A percentile compares a stretch with the other conserved stretches of the same genome.
These are phyloP conservation scores for Brachymystax lenok DNA, from an alignment of 2,797 vertebrate genomes.

Conservation along the genomic window DNA sequence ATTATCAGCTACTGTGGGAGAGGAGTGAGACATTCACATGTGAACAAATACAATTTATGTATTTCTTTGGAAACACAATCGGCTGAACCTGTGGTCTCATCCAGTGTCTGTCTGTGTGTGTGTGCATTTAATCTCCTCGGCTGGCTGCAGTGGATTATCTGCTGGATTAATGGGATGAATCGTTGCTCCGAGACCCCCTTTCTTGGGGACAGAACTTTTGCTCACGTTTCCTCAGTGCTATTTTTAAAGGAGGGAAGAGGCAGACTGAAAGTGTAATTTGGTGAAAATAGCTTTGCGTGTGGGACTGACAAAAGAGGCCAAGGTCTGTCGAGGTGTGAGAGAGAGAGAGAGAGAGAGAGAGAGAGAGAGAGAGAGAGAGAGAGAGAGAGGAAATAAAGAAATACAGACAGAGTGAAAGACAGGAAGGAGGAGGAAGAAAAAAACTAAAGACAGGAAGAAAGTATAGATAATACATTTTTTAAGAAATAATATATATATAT, in stretches of 20 bases:
- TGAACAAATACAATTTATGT: slow-evolving; percentile 2
- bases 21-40: not conserved
- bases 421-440: not conserved
- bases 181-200: not conserved
- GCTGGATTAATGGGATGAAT: slow-evolving; percentile 29
- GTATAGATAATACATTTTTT: too few species aligned
- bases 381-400: too few species aligned
- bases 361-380: not conserved
- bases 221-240: not conserved
- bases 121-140: too few species aligned
- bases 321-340: not conserved
- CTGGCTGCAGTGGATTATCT: slow-evolving; percentile 24
- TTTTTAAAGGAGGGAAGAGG: not conserved
- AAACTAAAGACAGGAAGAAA: too few species aligned
- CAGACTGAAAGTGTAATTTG: not conserved
- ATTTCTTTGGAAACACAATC: too few species aligned
- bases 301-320: not conserved
- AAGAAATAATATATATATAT: too few species aligned
- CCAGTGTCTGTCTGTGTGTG: too few species aligned
- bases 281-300: not conserved
- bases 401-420: not conserved
- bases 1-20: not conserved
- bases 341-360: too few species aligned
- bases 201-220: not conserved
- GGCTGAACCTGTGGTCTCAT: too few species aligned